Percentiles rank a stretch among this genome's conserved stretches.
These are phyloP conservation scores for Pseudochaenichthys georgianus DNA, from an alignment of 2,797 vertebrate genomes.

Conservation along the genomic window DNA sequence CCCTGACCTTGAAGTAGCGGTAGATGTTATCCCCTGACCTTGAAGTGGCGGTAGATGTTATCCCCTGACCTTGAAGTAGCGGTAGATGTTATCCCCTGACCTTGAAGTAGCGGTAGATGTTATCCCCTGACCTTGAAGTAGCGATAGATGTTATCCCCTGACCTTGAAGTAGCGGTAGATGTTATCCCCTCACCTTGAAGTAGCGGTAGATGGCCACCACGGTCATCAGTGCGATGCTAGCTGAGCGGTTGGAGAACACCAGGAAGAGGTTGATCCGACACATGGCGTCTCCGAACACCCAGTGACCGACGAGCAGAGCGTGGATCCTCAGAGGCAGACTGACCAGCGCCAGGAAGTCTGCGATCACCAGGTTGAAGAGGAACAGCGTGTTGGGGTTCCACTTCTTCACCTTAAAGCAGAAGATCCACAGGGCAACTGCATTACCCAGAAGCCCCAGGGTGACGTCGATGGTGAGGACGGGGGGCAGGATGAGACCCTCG, in stretches of 20 bases:
- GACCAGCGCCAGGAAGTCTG: conserved; percentile 80
- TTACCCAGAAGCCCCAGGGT: conserved; percentile 81
- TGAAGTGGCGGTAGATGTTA: too few species aligned
- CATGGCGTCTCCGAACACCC: conserved; percentile 78
- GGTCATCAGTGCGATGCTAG: conserved; percentile 80
- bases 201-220: conserved; percentile 82
- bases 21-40: too few species aligned
- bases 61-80: too few species aligned
- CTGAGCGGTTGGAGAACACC: conserved; percentile 80
- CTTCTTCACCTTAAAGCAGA: conserved; percentile 78
- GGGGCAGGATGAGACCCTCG: conserved; percentile 75
- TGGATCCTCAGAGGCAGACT: conserved; percentile 81
- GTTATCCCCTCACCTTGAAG: conserved; percentile 68
- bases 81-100: too few species aligned
- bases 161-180: too few species aligned
- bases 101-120: too few species aligned
- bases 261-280: conserved; percentile 82
- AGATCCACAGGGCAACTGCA: conserved; percentile 77
- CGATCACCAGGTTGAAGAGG: conserved; percentile 82
- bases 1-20: too few species aligned
- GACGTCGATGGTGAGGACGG: conserved; percentile 79
- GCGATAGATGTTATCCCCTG: conserved; percentile 74
- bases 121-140: conserved; percentile 78
- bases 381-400: conserved; percentile 80
- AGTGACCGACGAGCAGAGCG: conserved; percentile 70